Evolutionary conservation across 2,888 invertebrate species (phyloP).

Genomic region (Galerucella pusilla): DNA sequence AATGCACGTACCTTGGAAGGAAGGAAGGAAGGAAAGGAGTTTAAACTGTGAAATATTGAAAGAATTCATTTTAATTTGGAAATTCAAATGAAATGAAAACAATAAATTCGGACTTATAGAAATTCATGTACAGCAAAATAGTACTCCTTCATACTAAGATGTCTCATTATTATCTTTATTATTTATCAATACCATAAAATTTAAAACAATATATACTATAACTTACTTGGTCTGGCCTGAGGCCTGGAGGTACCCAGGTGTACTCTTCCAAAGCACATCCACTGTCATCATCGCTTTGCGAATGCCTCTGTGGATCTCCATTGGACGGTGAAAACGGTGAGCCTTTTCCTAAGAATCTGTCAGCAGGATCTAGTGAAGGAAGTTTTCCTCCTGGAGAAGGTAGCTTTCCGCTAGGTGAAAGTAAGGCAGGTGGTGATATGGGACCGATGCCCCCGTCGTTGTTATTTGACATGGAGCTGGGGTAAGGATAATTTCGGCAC

Average conservation of each 20-base stretch:
- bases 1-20: too few species aligned
- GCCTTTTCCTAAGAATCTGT: slow-evolving; percentile 71
- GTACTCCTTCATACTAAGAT: too few species aligned
- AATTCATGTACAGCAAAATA: too few species aligned
- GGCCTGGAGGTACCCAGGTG: slow-evolving; percentile 97
- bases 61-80: too few species aligned
- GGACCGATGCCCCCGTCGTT: slow-evolving; percentile 64
- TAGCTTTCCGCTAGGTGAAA: slow-evolving; percentile 59
- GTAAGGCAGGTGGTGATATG: slow-evolving; percentile 62
- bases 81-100: too few species aligned
- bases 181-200: background rate
- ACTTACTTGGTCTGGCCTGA: slow-evolving; percentile 94
- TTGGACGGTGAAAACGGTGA: slow-evolving; percentile 66
- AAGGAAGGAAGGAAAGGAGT: too few species aligned
- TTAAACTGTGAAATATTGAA: too few species aligned
- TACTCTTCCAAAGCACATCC: slow-evolving; percentile 98
- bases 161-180: too few species aligned
- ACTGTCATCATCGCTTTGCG: slow-evolving; percentile 96
- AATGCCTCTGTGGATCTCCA: slow-evolving; percentile 81
- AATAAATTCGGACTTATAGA: too few species aligned
- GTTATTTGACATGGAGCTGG: slow-evolving; percentile 64
- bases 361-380: slow-evolving; percentile 66
- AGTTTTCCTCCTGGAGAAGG: slow-evolving; percentile 61
- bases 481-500: slow-evolving; percentile 84
- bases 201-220: background rate